Evolutionary conservation across 2,888 invertebrate species (phyloP).

Genomic region (Leucophenga maculata): DNA sequence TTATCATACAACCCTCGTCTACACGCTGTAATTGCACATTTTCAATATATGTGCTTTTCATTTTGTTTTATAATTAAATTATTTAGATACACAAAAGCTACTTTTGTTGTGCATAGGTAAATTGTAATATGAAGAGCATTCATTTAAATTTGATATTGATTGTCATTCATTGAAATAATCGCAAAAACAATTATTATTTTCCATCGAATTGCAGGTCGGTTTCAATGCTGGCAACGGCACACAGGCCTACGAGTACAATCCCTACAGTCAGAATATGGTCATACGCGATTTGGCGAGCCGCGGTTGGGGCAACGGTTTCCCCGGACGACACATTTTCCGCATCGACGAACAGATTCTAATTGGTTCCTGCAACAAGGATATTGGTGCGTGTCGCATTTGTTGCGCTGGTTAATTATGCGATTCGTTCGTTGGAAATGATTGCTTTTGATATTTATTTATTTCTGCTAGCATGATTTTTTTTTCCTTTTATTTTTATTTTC

Average conservation of each 20-base stretch:
- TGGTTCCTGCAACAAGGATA: constrained; percentile 93
- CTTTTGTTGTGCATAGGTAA: neutral
- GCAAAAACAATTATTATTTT: neutral
- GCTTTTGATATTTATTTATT: constrained; percentile 7
- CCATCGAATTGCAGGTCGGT: constrained; percentile 80
- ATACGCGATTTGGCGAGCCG: constrained; percentile 86
- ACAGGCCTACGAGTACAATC: constrained; percentile 88
- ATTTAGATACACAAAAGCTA: neutral
- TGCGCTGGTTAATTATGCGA: too few relatives aligned
- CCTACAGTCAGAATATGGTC: constrained; percentile 90
- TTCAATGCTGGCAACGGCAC: constrained; percentile 98
- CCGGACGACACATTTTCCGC: constrained; percentile 94
- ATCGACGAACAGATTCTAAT: constrained; percentile 95
- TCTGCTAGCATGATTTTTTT: too few relatives aligned
- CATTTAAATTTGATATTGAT: too few relatives aligned
- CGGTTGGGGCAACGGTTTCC: constrained; percentile 89
- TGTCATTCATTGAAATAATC: neutral
- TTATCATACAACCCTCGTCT: too few relatives aligned
- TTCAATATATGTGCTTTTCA: neutral
- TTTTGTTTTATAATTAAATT: constrained; percentile 8
- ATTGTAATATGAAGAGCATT: neutral
- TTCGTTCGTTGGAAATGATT: constrained; percentile 12
- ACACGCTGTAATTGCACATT: too few relatives aligned
- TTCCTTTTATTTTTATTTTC: neutral
- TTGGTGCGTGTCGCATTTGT: constrained; percentile 74